Evolutionary conservation across 2,113 vertebrate genomes (phyloP).

Genomic region (Zosterops lateralis): DNA sequence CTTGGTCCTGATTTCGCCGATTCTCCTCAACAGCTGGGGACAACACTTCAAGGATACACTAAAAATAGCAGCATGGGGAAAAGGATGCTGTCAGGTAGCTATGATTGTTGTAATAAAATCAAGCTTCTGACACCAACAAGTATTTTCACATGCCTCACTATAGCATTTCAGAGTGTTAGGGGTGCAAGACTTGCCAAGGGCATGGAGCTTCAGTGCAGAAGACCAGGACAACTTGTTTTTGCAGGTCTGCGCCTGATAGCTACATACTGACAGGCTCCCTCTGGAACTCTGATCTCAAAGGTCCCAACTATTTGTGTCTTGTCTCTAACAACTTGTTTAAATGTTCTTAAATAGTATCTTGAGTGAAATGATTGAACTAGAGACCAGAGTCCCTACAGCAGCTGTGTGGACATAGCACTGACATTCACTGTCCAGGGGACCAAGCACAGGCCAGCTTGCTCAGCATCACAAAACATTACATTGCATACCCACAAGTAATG

Average conservation of each 20-base stretch:
- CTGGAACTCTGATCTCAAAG: not conserved
- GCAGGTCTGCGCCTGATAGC: not conserved
- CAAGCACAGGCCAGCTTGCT: not conserved
- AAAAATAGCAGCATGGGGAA: not conserved
- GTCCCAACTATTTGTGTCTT: not conserved
- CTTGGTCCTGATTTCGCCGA: slow-evolving; percentile 11
- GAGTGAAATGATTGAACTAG: not conserved
- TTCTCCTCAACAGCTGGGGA: slow-evolving; percentile 76
- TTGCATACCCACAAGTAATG: not conserved
- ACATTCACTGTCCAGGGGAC: not conserved
- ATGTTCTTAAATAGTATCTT: not conserved
- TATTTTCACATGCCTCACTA: not conserved
- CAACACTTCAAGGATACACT: slow-evolving; percentile 77
- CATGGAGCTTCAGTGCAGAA: not conserved
- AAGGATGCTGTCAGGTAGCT: not conserved
- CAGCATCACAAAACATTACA: not conserved
- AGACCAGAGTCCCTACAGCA: not conserved
- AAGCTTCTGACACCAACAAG: not conserved
- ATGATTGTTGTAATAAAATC: not conserved
- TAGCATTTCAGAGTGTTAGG: not conserved
- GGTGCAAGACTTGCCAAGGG: not conserved
- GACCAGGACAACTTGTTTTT: not conserved
- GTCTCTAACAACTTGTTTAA: not conserved
- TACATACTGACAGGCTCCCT: not conserved
- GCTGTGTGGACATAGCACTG: not conserved